These are phyloP conservation scores for Dolichotis patagonum DNA, from an alignment of 2,113 vertebrate genomes.

Conservation along the genomic window DNA sequence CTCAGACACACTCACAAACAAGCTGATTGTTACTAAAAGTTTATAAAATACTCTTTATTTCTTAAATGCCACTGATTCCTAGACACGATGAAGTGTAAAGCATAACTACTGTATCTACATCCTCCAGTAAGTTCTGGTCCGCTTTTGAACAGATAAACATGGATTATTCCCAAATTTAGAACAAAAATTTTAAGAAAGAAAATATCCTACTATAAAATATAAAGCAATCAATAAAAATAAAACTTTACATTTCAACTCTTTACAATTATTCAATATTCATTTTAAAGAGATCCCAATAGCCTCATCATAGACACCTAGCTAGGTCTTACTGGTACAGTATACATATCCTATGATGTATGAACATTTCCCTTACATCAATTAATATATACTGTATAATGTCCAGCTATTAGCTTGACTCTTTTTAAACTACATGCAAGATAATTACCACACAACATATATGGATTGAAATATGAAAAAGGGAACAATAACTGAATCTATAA, in stretches of 20 bases:
- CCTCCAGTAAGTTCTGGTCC: not conserved
- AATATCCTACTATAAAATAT: conserved; percentile 36
- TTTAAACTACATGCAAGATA: conserved; percentile 5
- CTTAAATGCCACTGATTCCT: conserved; percentile 3
- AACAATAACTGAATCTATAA: not conserved
- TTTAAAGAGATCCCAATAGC: not conserved
- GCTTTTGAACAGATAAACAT: not conserved
- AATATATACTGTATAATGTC: not conserved
- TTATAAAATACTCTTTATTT: conserved; percentile 37
- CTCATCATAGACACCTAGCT: not conserved
- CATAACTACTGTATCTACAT: not conserved
- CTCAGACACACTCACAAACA: not conserved
- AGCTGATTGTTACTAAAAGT: not conserved
- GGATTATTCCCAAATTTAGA: conserved; percentile 42
- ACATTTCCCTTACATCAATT: not conserved
- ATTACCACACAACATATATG: not conserved
- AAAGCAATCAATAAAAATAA: conserved; percentile 3
- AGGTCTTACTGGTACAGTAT: not conserved
- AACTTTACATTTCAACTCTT: conserved; percentile 10
- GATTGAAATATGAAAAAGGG: conserved; percentile 33
- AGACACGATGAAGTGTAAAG: conserved; percentile 37
- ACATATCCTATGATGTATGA: not conserved
- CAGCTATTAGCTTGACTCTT: not conserved
- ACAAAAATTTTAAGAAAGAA: conserved; percentile 34
- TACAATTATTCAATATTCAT: not conserved